Evolutionary conservation across 1,140 invertebrate genomes (phyloP), one percentile per base, ranked within the genome.

Genomic region (Chymomyza costata): DNA sequence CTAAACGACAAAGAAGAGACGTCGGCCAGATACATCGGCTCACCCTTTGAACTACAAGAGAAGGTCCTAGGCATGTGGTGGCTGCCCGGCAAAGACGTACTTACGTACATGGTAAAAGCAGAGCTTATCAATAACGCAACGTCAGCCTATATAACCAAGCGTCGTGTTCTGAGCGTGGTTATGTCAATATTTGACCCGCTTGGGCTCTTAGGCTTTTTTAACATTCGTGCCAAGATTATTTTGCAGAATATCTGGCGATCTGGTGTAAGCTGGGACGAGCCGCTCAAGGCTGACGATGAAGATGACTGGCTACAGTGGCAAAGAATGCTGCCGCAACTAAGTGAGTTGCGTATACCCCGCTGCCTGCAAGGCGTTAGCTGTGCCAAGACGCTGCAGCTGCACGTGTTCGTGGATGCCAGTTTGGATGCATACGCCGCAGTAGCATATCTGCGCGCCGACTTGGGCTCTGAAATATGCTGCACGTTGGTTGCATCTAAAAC

Each of bases 21-120:
- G 16, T 1, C 17, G 7, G 3, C 38, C 16, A 40, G 18, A n/a
- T n/a, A 17, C 8, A 18, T 40, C 1, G 38, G 8, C 10, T 17
- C 14, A 6, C 6, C 16, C 1, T 3, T 19, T 17, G 37, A 39
- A 8, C 5, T 18, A 3, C 16, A 18, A 19, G 17, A 39, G 10
- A 39, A 39, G 15, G 37, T 39, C 6, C 16, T 39, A 19, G 37
- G 37, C 37, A 39, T 39, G 37, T 39, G 37, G 37, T 39, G 37
- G 37, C 11, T 39, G 17, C 37, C 37, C 19, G 14, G 13, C 2
- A 17, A 13, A 39, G 37, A 39, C 16, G 6, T 2, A 11, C 17
- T 21, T 3, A 40, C 18, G 7, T 40, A 19, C 13, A 11, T 10
- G 6, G 38, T 19, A 10, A 40, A 40, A 17, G 10, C 38, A 6